Base-by-base conservation (phyloP, 2,797 vertebrate genomes). In the Myotis vivesi region DNA sequence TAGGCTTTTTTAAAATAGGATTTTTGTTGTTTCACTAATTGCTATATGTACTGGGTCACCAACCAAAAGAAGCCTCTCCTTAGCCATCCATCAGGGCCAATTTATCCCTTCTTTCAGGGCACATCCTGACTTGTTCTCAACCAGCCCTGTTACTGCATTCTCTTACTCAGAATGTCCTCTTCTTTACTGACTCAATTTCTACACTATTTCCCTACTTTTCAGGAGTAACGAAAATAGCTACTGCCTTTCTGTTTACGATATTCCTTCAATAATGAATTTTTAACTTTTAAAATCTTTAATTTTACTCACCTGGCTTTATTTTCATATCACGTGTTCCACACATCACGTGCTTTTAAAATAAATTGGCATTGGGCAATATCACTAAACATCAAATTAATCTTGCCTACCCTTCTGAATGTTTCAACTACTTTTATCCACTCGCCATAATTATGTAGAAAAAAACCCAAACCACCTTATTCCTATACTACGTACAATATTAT, bases 241-340 rank as follows among this genome's bases (percentile, higher is more conserved):
- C 28, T 55, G 23, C 72, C 57, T 89, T 91, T 80, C 90, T 92
- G 51, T 64, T 71, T 81, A 41, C 55, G 46, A 49, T 7, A 68
- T 64, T 53, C 53, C 72, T 77, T 81, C 49, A 53, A 12, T 41
- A 76, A 83, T 16, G 5, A 11, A 30, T 46, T 38, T 71, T 93
- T 3, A 23, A 69, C 51, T 71, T 68, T 46, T 17, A 69, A 88
- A 62, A 71, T 88, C 25, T 66, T 51, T 83, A 76, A 6, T 77
- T 84, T 72, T 85, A 84, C 38, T 89, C 72, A 93, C 36, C 55
- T 62, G 57, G 49, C 36, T 92, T 80, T 88, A 53, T 51, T 71
- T 53, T 62, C 22, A 36, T 62, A 87, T 28, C 68, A 23, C 8
- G 17, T 71, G 30, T 22, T 53, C 36, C 20, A n/a, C 5, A 41